Percentiles rank a stretch among this genome's conserved stretches.
Evolutionary conservation across 2,113 vertebrate species (phyloP).

Genomic region (Malurus melanocephalus): DNA sequence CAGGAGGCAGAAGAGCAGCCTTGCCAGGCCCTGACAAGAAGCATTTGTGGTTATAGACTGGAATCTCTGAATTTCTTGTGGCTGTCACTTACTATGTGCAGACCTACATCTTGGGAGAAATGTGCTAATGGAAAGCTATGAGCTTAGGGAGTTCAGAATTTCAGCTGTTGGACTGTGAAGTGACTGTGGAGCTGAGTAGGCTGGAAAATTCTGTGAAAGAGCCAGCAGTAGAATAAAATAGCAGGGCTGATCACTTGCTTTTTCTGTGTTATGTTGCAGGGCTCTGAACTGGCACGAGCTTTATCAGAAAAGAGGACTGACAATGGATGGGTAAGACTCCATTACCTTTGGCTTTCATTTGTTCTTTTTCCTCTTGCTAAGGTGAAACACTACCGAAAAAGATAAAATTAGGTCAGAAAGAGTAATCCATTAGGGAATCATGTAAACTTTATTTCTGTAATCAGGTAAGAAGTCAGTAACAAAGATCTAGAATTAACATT

Average conservation of each 20-base stretch:
- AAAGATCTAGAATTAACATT: background rate
- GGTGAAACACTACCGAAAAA: background rate
- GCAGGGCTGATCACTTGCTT: background rate
- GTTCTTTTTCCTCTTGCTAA: background rate
- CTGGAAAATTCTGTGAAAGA: background rate
- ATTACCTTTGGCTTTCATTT: background rate
- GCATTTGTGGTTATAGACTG: background rate
- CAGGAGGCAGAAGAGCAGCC: background rate
- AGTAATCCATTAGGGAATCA: background rate
- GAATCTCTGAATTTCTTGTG: background rate
- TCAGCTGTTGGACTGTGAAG: background rate
- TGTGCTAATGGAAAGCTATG: background rate
- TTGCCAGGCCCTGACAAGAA: background rate
- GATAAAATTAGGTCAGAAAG: background rate
- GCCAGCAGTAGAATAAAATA: background rate
- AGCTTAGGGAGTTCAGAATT: background rate
- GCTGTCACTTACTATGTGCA: background rate
- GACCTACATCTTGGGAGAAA: background rate
- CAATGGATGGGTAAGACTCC: constrained; percentile 79
- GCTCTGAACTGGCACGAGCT: constrained; percentile 77
- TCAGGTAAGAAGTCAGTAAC: background rate
- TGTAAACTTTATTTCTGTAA: background rate
- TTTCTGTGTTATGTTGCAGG: constrained; percentile 60
- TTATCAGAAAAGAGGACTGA: constrained; percentile 81
- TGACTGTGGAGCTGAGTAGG: background rate